Evolutionary conservation across 2,797 vertebrate species (phyloP), one percentile per base, ranked within the genome.

Genomic region (Enteromius thamalakanensis): DNA sequence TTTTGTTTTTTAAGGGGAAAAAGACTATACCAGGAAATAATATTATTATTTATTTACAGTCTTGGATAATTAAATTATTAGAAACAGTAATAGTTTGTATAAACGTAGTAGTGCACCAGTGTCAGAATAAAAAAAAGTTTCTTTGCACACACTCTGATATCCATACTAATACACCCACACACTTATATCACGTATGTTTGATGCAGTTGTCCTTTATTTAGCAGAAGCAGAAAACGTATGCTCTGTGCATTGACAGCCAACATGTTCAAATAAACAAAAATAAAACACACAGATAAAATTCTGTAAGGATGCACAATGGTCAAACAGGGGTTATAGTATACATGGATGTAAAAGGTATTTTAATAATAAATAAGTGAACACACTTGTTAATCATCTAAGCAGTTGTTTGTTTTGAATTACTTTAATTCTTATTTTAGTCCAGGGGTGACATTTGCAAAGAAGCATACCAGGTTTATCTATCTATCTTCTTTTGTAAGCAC

Each of bases 401-500:
- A 8, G 2, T 17, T 64, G 1, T 40, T 37, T 32, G 4, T 77
- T 42, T 77, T 23, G 29, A 1, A 29, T 45, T 14, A 67, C 9
- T 15, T 65, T 34, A n/a, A 64, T 29, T 6, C 1, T 34, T 15
- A 23, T 15, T 75, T 75, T 17, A 42, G n/a, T 37, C 29, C 40
- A 23, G 32, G 34, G 53, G 34, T 23, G 58, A 51, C 17, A 47
- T 72, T 8, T 60, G 23, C 64, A 82, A 37, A 62, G 64, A 49
- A 55, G 68, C 23, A 76, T 17, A 29, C 45, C 26, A 34, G 6
- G 51, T 58, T 81, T 82, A 32, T 79, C 29, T 19, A 32, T 49
- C 49, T 15, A 8, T 40, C 53, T 64, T 79, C 71, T 80, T 86
- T 92, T 94, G 90, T 91, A 83, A 86, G 45, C 42, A 0, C 37